Percentiles rank a stretch among this genome's conserved stretches.
Conservation (phyloP, 2,888 invertebrate genomes). For the Leptinotarsa rubiginosa region DNA sequence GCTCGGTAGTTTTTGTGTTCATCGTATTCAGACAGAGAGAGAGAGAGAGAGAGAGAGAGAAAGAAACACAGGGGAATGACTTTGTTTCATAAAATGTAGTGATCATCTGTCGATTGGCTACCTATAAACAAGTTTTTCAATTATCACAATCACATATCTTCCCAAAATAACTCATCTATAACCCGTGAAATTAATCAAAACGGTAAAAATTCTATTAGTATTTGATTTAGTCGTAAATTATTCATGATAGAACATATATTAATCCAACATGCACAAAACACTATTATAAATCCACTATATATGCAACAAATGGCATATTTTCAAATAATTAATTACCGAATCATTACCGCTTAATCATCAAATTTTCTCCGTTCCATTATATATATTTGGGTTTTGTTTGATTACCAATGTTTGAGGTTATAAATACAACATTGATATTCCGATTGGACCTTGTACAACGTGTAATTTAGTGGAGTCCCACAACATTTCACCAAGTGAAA, state of each 20-base stretch:
- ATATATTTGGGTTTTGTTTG: background rate
- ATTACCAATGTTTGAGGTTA: background rate
- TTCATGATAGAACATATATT: background rate
- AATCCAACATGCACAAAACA: background rate
- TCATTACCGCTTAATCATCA: slow-evolving; percentile 13
- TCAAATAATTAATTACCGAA: slow-evolving; percentile 2
- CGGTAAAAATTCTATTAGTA: too few species aligned
- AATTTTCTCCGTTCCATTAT: background rate
- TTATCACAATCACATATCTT: too few species aligned
- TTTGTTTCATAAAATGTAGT: too few species aligned
- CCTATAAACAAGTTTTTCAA: too few species aligned
- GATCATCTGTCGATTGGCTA: too few species aligned
- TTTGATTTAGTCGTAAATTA: background rate
- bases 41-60: too few species aligned
- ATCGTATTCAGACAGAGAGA: too few species aligned
- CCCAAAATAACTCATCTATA: too few species aligned
- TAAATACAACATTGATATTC: background rate
- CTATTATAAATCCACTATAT: background rate
- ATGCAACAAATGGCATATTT: slow-evolving; percentile 10
- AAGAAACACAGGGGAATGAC: too few species aligned
- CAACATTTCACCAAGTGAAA: background rate
- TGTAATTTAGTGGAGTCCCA: background rate
- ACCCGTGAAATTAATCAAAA: too few species aligned
- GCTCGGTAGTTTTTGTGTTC: too few species aligned
- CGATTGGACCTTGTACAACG: background rate